phyloP scores from a whole-genome alignment of 1,140 invertebrate species.

The Liolophura sinensis region DNA sequence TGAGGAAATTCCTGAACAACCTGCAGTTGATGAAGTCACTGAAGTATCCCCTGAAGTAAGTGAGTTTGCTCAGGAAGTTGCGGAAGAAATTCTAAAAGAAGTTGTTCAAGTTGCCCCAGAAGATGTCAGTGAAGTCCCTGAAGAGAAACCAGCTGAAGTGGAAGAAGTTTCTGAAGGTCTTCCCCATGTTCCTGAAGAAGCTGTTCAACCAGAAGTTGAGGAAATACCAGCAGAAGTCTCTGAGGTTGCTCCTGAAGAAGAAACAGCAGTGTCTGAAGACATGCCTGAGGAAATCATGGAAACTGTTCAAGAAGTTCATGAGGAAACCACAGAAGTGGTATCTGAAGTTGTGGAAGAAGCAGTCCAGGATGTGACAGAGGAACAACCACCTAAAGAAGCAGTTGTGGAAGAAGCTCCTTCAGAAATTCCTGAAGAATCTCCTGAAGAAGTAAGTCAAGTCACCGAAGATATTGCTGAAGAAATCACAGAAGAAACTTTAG shows the following conservation, averaged over 20 bases:
- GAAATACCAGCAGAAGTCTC: not conserved
- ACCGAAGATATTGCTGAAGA: slow-evolving; percentile 10
- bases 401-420: slow-evolving; percentile 7
- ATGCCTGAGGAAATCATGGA: not conserved
- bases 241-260: not conserved
- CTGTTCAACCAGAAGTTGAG: not conserved
- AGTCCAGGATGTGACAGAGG: too few relatives aligned
- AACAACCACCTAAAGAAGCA: slow-evolving; percentile 4
- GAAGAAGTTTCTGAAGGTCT: slow-evolving; percentile 7
- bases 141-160: slow-evolving; percentile 18
- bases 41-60: slow-evolving; percentile 9
- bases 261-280: slow-evolving; percentile 14
- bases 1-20: slow-evolving; percentile 13
- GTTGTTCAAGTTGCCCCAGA: slow-evolving; percentile 10
- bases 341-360: slow-evolving; percentile 5
- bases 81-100: slow-evolving; percentile 11
- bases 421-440: slow-evolving; percentile 10
- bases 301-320: not conserved
- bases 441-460: slow-evolving; percentile 16
- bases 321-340: slow-evolving; percentile 5
- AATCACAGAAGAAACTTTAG: slow-evolving; percentile 16
- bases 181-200: slow-evolving; percentile 1
- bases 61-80: slow-evolving; percentile 24
- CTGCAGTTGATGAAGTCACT: too few relatives aligned
- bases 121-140: slow-evolving; percentile 17